Percentiles rank a stretch among this genome's conserved stretches.
These are phyloP conservation scores for Teleogryllus occipitalis DNA, from an alignment of 1,140 invertebrate species.

Conservation along the genomic window DNA sequence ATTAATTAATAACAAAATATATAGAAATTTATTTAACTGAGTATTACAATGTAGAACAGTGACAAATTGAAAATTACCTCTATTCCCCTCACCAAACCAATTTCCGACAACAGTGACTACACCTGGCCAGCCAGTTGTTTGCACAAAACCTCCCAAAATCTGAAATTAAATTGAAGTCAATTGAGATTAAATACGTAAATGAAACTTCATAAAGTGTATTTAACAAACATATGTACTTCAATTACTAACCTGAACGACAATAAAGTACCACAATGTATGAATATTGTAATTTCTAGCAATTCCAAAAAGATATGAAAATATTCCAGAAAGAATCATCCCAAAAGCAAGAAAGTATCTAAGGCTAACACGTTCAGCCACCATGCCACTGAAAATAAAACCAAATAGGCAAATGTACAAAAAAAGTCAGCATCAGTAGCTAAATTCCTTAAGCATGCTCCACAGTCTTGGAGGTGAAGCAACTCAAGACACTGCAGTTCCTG, in stretches of 20 bases:
- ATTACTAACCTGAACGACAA: constrained; percentile 68
- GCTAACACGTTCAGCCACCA: constrained; percentile 86
- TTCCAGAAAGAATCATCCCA: constrained; percentile 84
- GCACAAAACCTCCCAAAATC: constrained; percentile 72
- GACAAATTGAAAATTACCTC: constrained; percentile 38
- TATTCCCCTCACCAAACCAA: constrained; percentile 89
- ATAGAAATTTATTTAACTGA: too few relatives aligned
- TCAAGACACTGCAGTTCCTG: too few relatives aligned
- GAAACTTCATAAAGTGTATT: neutral
- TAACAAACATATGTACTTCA: constrained; percentile 9
- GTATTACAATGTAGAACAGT: too few relatives aligned
- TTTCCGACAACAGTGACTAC: constrained; percentile 89
- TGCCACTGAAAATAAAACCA: constrained; percentile 52
- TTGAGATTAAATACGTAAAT: neutral
- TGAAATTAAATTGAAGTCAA: constrained; percentile 35
- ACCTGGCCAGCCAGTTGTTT: constrained; percentile 89
- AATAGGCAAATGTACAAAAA: neutral
- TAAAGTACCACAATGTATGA: constrained; percentile 76
- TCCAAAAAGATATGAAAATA: constrained; percentile 85
- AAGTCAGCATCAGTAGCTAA: too few relatives aligned
- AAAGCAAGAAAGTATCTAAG: constrained; percentile 80
- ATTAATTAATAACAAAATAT: too few relatives aligned
- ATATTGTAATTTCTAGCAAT: constrained; percentile 74
- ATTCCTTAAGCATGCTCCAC: too few relatives aligned
- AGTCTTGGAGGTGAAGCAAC: too few relatives aligned